phyloP scores from a whole-genome alignment of 2,888 invertebrate genomes.

The Stictocephala bisonia region DNA sequence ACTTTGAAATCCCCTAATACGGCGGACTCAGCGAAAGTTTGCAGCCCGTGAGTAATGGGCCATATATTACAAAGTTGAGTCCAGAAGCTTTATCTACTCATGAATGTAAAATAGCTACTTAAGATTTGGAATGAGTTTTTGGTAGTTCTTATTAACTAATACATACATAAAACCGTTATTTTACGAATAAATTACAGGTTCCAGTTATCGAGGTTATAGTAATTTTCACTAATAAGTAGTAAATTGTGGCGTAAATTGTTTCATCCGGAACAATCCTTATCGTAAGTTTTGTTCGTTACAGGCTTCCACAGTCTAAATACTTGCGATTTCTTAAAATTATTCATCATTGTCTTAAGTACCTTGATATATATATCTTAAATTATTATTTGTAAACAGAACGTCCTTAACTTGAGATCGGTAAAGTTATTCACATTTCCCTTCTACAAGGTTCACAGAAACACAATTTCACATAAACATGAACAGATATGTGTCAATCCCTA shows the following conservation, averaged over 20 bases:
- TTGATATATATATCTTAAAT: too few relatives aligned
- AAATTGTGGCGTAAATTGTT: background rate
- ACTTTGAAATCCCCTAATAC: conserved; percentile 35
- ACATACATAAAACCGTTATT: background rate
- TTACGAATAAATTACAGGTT: background rate
- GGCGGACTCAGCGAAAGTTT: conserved; percentile 25
- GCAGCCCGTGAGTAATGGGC: conserved; percentile 27
- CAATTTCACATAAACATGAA: background rate
- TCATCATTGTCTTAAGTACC: background rate
- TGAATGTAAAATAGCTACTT: too few relatives aligned
- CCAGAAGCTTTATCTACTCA: background rate
- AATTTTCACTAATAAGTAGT: background rate
- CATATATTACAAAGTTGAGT: conserved; percentile 32
- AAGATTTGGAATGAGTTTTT: too few relatives aligned
- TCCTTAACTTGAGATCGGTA: background rate
- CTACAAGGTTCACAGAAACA: background rate
- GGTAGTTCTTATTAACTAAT: too few relatives aligned
- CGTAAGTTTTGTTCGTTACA: background rate
- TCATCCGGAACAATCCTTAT: conserved; percentile 23
- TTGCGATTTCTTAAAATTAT: conserved; percentile 9
- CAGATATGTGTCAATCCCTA: background rate
- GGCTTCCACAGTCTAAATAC: conserved; percentile 26
- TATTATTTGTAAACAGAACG: too few relatives aligned
- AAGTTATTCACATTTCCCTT: too few relatives aligned
- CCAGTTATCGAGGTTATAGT: background rate